Conservation (phyloP, 92 coral and sea anemone genomes). For the Isaurus tuberculatus region DNA sequence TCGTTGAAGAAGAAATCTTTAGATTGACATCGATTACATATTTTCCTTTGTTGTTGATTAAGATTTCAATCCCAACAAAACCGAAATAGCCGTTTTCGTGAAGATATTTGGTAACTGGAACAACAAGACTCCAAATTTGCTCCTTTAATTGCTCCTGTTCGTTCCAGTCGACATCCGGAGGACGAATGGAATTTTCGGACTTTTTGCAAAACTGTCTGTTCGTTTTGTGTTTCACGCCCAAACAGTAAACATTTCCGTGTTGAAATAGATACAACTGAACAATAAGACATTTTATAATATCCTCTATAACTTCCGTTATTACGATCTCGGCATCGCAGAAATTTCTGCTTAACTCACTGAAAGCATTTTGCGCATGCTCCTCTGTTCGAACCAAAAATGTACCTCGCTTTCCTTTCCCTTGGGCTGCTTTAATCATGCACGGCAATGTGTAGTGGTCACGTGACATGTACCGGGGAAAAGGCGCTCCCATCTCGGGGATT, state of each 20-base stretch:
- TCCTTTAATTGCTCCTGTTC: slow-evolving; percentile 73
- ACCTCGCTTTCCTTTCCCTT: slow-evolving; percentile 80
- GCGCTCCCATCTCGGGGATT: slow-evolving; percentile 85
- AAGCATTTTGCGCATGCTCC: slow-evolving; percentile 58
- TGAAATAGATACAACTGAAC: slow-evolving; percentile 78
- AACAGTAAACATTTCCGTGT: slow-evolving; percentile 73
- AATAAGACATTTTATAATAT: slow-evolving; percentile 64
- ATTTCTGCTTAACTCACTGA: slow-evolving; percentile 63
- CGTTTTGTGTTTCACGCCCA: slow-evolving; percentile 72
- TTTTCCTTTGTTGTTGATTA: slow-evolving; percentile 69
- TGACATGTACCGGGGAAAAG: slow-evolving; percentile 75
- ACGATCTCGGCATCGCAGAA: slow-evolving; percentile 67
- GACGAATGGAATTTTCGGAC: slow-evolving; percentile 45
- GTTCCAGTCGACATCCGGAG: slow-evolving; percentile 72
- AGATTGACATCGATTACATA: slow-evolving; percentile 82
- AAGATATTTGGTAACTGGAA: slow-evolving; percentile 77
- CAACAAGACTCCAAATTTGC: slow-evolving; percentile 54
- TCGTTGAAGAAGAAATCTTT: slow-evolving; percentile 70
- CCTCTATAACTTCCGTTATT: slow-evolving; percentile 74
- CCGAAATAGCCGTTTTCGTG: slow-evolving; percentile 83
- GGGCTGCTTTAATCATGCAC: slow-evolving; percentile 88
- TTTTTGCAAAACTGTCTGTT: slow-evolving; percentile 60
- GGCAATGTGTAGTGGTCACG: slow-evolving; percentile 77
- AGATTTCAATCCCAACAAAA: slow-evolving; percentile 72
- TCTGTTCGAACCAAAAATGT: slow-evolving; percentile 73